These are phyloP conservation scores for Nephrotoma guestfalica DNA, from an alignment of 2,888 invertebrate genomes.

Conservation along the genomic window DNA sequence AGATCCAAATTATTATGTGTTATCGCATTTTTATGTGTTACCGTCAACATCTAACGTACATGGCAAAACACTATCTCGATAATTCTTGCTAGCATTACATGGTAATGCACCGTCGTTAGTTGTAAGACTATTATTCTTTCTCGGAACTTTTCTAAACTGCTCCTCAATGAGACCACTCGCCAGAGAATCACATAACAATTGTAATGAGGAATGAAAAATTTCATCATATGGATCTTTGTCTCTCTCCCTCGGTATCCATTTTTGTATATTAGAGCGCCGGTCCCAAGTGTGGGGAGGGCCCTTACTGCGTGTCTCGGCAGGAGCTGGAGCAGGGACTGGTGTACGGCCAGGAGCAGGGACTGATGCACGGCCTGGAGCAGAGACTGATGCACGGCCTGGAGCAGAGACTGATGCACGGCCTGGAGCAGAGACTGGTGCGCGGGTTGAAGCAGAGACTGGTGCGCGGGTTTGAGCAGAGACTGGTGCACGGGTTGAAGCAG, in stretches of 20 bases:
- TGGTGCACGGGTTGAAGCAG: slow-evolving; percentile 55
- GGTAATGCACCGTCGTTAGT: slow-evolving; percentile 67
- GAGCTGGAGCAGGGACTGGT: slow-evolving; percentile 71
- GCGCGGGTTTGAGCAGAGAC: slow-evolving; percentile 66
- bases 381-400: slow-evolving; percentile 70
- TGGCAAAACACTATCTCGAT: slow-evolving; percentile 92
- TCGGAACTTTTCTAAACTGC: slow-evolving; percentile 85
- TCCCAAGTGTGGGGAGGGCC: slow-evolving; percentile 80
- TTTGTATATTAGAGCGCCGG: slow-evolving; percentile 37
- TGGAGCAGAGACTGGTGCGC: slow-evolving; percentile 45
- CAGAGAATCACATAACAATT: slow-evolving; percentile 72
- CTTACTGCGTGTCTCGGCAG: slow-evolving; percentile 53
- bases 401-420: slow-evolving; percentile 84
- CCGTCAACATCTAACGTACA: slow-evolving; percentile 41
- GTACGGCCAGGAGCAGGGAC: no score
- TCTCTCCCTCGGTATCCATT: slow-evolving; percentile 25
- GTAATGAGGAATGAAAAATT: slow-evolving; percentile 55
- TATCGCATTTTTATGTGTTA: neutral
- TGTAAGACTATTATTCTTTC: slow-evolving; percentile 76
- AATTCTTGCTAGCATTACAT: slow-evolving; percentile 80
- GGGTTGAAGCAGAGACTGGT: slow-evolving; percentile 51
- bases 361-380: slow-evolving; percentile 53
- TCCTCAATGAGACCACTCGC: slow-evolving; percentile 83
- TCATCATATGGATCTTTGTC: slow-evolving; percentile 18
- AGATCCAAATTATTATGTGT: neutral